phyloP scores from a whole-genome alignment of 2,888 invertebrate species.

The Lepidocyrtinus sp. region DNA sequence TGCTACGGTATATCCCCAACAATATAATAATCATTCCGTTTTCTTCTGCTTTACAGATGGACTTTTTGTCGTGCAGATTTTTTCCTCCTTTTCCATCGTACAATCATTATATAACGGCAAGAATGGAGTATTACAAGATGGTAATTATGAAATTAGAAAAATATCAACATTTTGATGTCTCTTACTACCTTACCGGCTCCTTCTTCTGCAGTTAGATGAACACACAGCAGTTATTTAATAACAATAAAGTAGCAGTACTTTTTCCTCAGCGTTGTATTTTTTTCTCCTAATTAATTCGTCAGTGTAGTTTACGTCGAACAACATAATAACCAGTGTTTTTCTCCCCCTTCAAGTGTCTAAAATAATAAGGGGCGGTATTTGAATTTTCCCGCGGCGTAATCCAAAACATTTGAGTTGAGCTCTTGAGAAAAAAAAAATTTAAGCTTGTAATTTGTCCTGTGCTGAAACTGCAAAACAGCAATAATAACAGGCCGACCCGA shows the following conservation, averaged over 20 bases:
- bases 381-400: neutral
- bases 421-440: neutral
- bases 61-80: conserved; percentile 1
- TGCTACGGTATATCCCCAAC: conserved; percentile 2
- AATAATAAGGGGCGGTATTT: conserved; percentile 21
- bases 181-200: neutral
- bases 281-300: conserved; percentile 50
- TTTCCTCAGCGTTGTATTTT: conserved; percentile 17
- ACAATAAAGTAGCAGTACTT: neutral
- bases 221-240: neutral
- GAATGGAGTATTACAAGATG: neutral
- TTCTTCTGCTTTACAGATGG: conserved; percentile 23
- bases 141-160: conserved; percentile 31
- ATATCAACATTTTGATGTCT: neutral
- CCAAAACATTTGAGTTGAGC: neutral
- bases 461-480: neutral
- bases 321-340: neutral
- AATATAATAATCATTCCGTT: conserved; percentile 35
- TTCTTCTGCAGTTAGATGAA: neutral
- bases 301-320: neutral
- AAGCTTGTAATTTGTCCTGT: neutral
- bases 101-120: conserved; percentile 5
- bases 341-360: conserved; percentile 10
- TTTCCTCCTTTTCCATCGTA: neutral
- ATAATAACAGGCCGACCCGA: conserved; percentile 6